Conservation (phyloP, 2,797 vertebrate species). For the Champsocephalus gunnari region DNA sequence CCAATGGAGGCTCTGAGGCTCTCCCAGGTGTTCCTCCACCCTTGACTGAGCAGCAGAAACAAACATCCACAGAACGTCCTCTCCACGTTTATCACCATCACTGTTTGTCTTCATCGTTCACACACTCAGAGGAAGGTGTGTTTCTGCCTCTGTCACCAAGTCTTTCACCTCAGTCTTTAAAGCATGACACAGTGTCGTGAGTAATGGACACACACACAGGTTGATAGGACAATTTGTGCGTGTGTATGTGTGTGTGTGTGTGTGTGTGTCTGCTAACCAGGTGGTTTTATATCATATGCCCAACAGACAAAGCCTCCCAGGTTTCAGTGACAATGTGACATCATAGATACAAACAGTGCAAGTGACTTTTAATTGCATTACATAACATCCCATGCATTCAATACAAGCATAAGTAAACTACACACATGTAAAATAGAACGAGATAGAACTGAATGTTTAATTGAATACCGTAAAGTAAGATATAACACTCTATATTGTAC, state of each 20-base stretch:
- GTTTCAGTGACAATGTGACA: too few species aligned
- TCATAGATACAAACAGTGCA: too few species aligned
- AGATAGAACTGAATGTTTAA: too few species aligned
- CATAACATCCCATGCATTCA: too few species aligned
- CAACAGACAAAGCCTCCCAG: neutral
- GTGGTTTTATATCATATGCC: conserved; percentile 24
- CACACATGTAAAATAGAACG: too few species aligned
- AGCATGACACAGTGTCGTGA: conserved; percentile 16
- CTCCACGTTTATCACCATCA: conserved; percentile 7
- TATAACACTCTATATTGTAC: too few species aligned
- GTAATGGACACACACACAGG: conserved; percentile 27
- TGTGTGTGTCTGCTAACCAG: conserved; percentile 31
- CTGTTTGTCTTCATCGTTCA: conserved; percentile 34
- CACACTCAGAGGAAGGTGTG: conserved; percentile 24
- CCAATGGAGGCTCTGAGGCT: conserved; percentile 27
- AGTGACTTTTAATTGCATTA: too few species aligned
- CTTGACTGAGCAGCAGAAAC: conserved; percentile 58
- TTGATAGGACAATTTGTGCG: neutral
- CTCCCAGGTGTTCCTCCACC: conserved; percentile 54
- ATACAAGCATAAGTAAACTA: too few species aligned
- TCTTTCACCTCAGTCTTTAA: conserved; percentile 6
- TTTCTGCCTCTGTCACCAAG: conserved; percentile 36
- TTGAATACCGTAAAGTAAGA: too few species aligned
- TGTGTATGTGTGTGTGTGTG: neutral
- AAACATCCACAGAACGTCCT: conserved; percentile 50